phyloP scores from a whole-genome alignment of 2,888 invertebrate genomes.

The Polyommatus iphigenia region DNA sequence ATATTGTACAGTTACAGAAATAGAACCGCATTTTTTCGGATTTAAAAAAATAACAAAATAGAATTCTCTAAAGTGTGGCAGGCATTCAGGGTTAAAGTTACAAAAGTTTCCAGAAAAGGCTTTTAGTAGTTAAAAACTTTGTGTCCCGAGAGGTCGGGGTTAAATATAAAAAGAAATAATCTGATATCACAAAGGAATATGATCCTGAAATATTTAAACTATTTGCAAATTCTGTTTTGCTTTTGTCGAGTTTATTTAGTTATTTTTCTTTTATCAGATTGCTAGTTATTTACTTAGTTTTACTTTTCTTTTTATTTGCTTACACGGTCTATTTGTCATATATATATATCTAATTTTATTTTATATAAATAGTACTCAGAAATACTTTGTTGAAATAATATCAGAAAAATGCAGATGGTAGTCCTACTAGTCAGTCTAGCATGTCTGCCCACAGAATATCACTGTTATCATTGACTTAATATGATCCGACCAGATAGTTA shows the following conservation, averaged over 20 bases:
- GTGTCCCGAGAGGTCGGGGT: background rate
- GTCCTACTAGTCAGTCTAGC: too few species aligned
- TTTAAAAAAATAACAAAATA: background rate
- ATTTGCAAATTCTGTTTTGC: background rate
- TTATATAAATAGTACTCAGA: too few species aligned
- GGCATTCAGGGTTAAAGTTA: background rate
- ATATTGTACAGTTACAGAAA: too few species aligned
- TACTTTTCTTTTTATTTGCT: background rate
- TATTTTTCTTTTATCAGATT: background rate
- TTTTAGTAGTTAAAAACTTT: constrained; percentile 19
- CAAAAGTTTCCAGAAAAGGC: constrained; percentile 12
- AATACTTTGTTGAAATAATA: too few species aligned
- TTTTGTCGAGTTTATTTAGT: background rate
- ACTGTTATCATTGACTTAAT: too few species aligned
- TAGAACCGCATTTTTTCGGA: too few species aligned
- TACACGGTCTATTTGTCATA: background rate
- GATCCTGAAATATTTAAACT: background rate
- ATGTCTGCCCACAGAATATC: too few species aligned
- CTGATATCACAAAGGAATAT: background rate
- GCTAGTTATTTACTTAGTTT: background rate
- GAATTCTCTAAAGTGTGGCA: background rate
- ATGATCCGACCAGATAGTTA: too few species aligned
- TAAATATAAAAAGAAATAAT: constrained; percentile 5
- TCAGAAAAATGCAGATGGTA: too few species aligned
- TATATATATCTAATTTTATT: too few species aligned